These are phyloP conservation scores for Brachionus calyciflorus DNA, from an alignment of 1,140 invertebrate genomes.

Conservation along the genomic window DNA sequence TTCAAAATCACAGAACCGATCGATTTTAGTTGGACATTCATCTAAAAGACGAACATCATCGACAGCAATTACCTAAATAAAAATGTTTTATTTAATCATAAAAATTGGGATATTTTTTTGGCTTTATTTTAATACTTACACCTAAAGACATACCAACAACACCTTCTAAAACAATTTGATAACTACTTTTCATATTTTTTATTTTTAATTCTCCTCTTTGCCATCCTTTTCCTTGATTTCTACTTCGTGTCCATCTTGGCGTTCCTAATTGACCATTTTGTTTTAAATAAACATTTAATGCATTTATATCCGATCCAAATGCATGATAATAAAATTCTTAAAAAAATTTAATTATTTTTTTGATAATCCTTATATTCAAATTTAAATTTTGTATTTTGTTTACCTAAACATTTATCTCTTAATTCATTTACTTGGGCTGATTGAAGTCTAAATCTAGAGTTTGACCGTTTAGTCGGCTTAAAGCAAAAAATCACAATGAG, in stretches of 20 bases:
- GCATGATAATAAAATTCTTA: constrained; percentile 51
- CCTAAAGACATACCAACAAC: constrained; percentile 47
- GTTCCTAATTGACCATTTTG: constrained; percentile 24
- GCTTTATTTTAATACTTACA: too few relatives aligned
- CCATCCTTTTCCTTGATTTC: constrained; percentile 55
- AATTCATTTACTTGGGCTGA: background rate
- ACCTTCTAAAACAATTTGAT: constrained; percentile 48
- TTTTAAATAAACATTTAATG: constrained; percentile 49
- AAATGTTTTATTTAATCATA: too few relatives aligned
- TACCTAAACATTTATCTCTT: constrained; percentile 9
- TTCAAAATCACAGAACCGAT: constrained; percentile 43
- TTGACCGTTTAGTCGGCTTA: background rate
- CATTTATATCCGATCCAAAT: constrained; percentile 48
- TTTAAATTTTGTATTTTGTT: background rate
- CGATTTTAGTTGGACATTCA: background rate
- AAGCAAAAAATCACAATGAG: background rate
- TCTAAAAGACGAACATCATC: constrained; percentile 24
- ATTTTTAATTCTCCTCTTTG: constrained; percentile 50
- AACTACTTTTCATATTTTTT: constrained; percentile 28
- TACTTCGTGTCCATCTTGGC: constrained; percentile 50
- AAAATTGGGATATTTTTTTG: too few relatives aligned
- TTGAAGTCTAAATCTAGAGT: background rate
- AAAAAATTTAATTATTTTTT: background rate
- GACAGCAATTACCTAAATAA: constrained; percentile 46
- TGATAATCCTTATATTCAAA: background rate